Evolutionary conservation across 1,140 invertebrate genomes (phyloP), one percentile per base, ranked within the genome.

Genomic region (Aporrectodea caliginosa): DNA sequence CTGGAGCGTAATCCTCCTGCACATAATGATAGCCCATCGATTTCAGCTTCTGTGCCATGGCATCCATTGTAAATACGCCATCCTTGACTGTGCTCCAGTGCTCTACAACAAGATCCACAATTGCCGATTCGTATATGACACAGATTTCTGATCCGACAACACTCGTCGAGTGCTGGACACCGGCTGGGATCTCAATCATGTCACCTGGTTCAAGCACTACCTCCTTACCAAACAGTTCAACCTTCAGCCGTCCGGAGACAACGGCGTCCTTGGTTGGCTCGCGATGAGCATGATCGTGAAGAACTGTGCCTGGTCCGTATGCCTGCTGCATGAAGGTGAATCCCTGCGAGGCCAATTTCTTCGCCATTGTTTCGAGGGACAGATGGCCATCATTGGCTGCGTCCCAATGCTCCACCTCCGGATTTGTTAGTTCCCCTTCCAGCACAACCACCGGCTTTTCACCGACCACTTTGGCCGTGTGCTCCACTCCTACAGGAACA

Each of bases 401-500:
- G 58, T 87, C 80, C 86, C 86, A 87, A 68, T 85, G 85, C 33
- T 85, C 83, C 58, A 87, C n/a, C n/a, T n/a, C n/a, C n/a, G n/a
- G n/a, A n/a, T n/a, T n/a, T n/a, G n/a, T n/a, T n/a, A n/a, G n/a
- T n/a, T n/a, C n/a, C n/a, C n/a, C n/a, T n/a, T n/a, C n/a, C n/a
- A n/a, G n/a, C n/a, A n/a, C n/a, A n/a, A n/a, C n/a, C n/a, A n/a
- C n/a, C n/a, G n/a, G n/a, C n/a, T n/a, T n/a, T n/a, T n/a, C n/a
- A n/a, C n/a, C n/a, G n/a, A n/a, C n/a, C n/a, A n/a, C n/a, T n/a
- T n/a, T n/a, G n/a, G n/a, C n/a, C n/a, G n/a, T n/a, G n/a, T n/a
- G n/a, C n/a, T n/a, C n/a, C n/a, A n/a, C n/a, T n/a, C n/a, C n/a
- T n/a, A n/a, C n/a, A n/a, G n/a, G n/a, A n/a, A n/a, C n/a, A n/a